These are phyloP conservation scores for Cheilosia scutellata DNA, from an alignment of 2,888 invertebrate genomes.

Conservation along the genomic window DNA sequence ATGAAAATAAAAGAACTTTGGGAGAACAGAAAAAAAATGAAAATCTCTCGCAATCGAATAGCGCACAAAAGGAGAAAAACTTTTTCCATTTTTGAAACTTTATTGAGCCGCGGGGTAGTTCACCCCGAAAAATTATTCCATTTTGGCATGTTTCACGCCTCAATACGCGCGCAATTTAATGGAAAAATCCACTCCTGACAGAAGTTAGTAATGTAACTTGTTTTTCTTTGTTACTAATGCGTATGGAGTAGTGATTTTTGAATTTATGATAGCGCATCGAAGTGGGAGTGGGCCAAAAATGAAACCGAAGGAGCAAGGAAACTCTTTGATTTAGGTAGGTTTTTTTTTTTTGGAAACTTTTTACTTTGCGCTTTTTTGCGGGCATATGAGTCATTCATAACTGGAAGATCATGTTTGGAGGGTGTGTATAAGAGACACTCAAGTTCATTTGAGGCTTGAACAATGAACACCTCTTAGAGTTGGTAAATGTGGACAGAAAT, in stretches of 20 bases:
- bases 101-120: constrained; percentile 73
- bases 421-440: too few species aligned
- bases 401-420: neutral
- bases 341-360: constrained; percentile 30
- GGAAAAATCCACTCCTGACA: constrained; percentile 81
- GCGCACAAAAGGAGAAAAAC: constrained; percentile 55
- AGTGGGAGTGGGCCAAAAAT: constrained; percentile 1
- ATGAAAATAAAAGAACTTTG: constrained; percentile 52
- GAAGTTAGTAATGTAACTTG: constrained; percentile 52
- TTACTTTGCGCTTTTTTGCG: constrained; percentile 2
- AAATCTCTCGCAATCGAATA: constrained; percentile 56
- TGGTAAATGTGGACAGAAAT: too few species aligned
- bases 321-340: constrained; percentile 33
- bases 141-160: constrained; percentile 81
- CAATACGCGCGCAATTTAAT: constrained; percentile 83
- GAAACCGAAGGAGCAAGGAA: constrained; percentile 9
- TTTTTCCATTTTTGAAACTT: constrained; percentile 74
- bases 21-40: constrained; percentile 48
- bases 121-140: constrained; percentile 72
- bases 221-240: constrained; percentile 46
- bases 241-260: constrained; percentile 69
- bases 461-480: too few species aligned
- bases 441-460: too few species aligned
- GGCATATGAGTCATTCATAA: neutral
- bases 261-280: constrained; percentile 71